These are phyloP conservation scores for Clarias fuscus DNA, from an alignment of 2,797 vertebrate species.

Conservation along the genomic window DNA sequence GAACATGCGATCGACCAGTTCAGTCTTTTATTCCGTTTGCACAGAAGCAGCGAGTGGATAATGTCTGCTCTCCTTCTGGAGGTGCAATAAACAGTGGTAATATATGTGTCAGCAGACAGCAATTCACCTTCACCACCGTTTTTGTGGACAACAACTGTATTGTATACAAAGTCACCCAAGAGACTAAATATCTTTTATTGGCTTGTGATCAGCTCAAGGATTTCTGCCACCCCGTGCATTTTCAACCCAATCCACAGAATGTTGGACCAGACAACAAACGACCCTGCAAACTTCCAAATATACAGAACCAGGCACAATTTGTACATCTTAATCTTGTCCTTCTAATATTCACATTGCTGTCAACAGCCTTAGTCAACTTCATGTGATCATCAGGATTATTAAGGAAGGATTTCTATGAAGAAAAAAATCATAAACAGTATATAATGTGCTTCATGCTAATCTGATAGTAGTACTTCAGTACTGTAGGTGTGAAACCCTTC, in stretches of 20 bases:
- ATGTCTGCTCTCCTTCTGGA: slow-evolving; percentile 23
- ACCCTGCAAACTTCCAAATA: slow-evolving; percentile 21
- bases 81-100: not conserved
- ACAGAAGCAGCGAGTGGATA: slow-evolving; percentile 7
- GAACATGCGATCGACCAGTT: not conserved
- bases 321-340: not conserved
- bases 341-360: not conserved
- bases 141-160: not conserved
- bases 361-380: not conserved
- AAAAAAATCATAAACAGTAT: not conserved
- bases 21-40: slow-evolving; percentile 42
- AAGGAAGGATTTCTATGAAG: not conserved
- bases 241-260: not conserved
- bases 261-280: not conserved
- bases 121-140: slow-evolving; percentile 32
- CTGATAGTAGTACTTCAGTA: not conserved
- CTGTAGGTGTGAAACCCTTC: not conserved
- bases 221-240: slow-evolving; percentile 40
- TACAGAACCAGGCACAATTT: not conserved
- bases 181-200: slow-evolving; percentile 38
- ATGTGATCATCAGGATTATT: not conserved
- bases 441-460: too few relatives aligned
- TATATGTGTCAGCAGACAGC: slow-evolving; percentile 38
- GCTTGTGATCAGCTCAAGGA: slow-evolving; percentile 26
- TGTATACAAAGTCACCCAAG: not conserved